Base-by-base conservation (phyloP, 1,140 invertebrate species). In the Microplitis demolitor region DNA sequence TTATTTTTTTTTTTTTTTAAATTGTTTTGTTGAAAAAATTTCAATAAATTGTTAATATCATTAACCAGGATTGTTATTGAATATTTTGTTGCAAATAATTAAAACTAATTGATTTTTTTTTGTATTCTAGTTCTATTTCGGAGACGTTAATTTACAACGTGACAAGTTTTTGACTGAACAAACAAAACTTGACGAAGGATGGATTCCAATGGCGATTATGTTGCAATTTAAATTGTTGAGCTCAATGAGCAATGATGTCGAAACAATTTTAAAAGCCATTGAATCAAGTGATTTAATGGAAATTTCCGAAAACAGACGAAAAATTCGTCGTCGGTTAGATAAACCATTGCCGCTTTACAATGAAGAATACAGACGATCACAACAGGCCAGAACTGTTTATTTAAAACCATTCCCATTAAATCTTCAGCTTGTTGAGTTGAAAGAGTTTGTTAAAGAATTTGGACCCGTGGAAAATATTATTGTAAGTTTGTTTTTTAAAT, bases 91-190 rank as follows among this genome's bases (percentile, higher is more conserved):
- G 24, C 2, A 24, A 24, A 24, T 24, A 24, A 24, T 1, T 24
- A 0, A 24, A 24, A 24, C 24, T 8, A 67, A 67, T 51, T 51
- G 8, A 9, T 5, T 3, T 70, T 60, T 64, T 69, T 78, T 80
- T 76, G 54, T 76, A 78, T 88, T 89, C 71, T 76, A 94, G 91
- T 94, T 92, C 76, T 94, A 94, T 73, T 94, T 94, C 85, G 91
- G 97, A 69, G 94, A 99, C 84, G 90, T 94, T 3, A 99, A 98
- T 85, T 89, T 98, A 54, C 91, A 92, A 4, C 90, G 91, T 74
- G 97, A 99, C 81, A 97, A 96, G 82, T 98, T 98, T 81, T 86
- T 98, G 3, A 91, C 91, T 74, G 92, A 95, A 74, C 92, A 97
- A 86, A 79, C 77, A 3, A 93, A 92, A 78, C 85, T 93, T 73